Evolutionary conservation across 2,888 invertebrate genomes (phyloP), one percentile per base, ranked within the genome.

Genomic region (Drosophila sordidapex): DNA sequence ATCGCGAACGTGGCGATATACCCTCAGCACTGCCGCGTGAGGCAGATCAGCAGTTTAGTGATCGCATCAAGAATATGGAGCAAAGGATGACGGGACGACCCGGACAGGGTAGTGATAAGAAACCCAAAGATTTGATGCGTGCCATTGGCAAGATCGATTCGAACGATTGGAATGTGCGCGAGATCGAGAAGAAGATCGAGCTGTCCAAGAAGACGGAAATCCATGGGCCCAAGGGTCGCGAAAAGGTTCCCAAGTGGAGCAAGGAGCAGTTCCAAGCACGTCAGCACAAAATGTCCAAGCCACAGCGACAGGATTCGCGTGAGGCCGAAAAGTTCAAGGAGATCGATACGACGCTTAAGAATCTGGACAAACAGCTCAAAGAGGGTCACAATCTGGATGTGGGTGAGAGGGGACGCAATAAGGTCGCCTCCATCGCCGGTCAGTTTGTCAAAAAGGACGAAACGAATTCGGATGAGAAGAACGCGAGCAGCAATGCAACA

Each of bases 181-280:
- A 97, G 92, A 97, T 98, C 36, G 98, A 98, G 91, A 96, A 97
- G 91, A 98, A 98, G 93, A 98, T 98, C 38, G 96, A 95, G 66
- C 94, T 94, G 82, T 93, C 93, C 1, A 93, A 93, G 70, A 93
- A 93, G 74, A 92, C 93, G 0, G 93, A 93, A 81, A 90, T 92
- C 62, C 91, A 91, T 13, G 93, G 93, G 25, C 88, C 91, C 5
- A 92, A 94, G 85, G 93, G 94, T 11, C 94, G 95, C 54, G 96
- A 97, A 88, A 96, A 96, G 91, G 98, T 98, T 61, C 98, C 98
- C 13, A 97, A 97, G 92, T 98, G 98, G 98, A 98, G 97, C 92
- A 95, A 96, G 79, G 97, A 97, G 91, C 97, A 97, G 79, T 93
- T 93, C 74, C 94, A 95, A 90, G 96, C 96, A 27, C 94, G 95